A percentile compares a stretch with the other conserved stretches of the same genome.
These are phyloP conservation scores for Heteronetta atricapilla DNA, from an alignment of 2,113 vertebrate species.

Conservation along the genomic window DNA sequence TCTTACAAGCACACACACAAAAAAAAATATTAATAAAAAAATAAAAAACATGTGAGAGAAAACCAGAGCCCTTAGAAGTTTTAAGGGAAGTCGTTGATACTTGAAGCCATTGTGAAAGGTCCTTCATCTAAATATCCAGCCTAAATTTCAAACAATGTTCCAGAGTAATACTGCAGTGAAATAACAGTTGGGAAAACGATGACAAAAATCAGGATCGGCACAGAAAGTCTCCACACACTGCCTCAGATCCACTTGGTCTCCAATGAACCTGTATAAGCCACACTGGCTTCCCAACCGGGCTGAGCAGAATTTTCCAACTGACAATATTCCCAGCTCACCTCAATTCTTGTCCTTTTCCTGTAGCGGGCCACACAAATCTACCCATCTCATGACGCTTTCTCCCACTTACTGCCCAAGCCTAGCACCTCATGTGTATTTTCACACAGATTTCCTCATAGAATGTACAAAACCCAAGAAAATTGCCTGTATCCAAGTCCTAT, in stretches of 20 bases:
- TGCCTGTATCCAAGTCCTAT: neutral
- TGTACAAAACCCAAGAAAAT: neutral
- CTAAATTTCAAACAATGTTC: neutral
- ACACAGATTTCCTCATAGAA: rapidly evolving
- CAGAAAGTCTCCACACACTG: neutral
- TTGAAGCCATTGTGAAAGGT: neutral
- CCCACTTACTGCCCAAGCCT: neutral
- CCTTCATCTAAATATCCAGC: neutral
- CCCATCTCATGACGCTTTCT: neutral
- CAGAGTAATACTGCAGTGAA: neutral
- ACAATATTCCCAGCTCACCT: neutral
- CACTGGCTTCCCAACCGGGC: neutral
- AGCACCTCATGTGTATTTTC: neutral
- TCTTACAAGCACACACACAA: neutral
- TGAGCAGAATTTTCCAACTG: neutral
- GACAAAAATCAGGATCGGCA: neutral
- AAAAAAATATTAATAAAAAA: neutral
- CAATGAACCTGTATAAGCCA: neutral
- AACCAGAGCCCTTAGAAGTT: neutral
- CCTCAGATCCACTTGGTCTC: neutral
- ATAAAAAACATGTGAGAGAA: neutral
- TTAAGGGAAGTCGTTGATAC: neutral
- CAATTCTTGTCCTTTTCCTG: no score
- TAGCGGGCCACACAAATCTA: neutral
- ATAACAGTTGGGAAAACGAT: neutral